A percentile compares a stretch with the other conserved stretches of the same genome.
Conservation (phyloP, 2,113 vertebrate species). For the Psammodynastes pulverulentus region DNA sequence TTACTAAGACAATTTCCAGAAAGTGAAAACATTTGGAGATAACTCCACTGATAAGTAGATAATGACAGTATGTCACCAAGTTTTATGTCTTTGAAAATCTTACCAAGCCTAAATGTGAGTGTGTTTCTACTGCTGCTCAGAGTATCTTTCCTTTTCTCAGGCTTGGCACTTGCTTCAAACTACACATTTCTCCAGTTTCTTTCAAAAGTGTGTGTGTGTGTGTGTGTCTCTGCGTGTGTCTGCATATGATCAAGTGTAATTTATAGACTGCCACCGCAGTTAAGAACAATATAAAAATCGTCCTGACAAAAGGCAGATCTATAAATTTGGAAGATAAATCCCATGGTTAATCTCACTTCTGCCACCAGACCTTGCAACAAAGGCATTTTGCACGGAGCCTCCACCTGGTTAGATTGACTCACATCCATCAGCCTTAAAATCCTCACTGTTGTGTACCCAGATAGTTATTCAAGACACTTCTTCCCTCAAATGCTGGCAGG, state of each 20-base stretch:
- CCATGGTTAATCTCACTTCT: neutral
- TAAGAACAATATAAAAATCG: neutral
- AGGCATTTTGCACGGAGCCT: neutral
- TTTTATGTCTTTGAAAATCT: constrained; percentile 6
- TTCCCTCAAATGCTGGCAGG: neutral
- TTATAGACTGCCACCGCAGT: neutral
- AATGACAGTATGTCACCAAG: neutral
- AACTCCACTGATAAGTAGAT: neutral
- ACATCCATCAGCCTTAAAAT: neutral
- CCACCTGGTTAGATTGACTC: neutral
- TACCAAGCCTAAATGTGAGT: neutral
- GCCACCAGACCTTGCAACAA: neutral
- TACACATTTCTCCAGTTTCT: neutral
- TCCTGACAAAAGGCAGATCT: neutral
- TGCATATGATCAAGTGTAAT: neutral
- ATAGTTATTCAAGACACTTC: neutral
- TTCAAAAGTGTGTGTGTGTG: fast-evolving
- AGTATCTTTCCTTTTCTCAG: neutral
- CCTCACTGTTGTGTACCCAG: neutral
- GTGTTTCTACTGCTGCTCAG: neutral
- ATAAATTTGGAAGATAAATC: neutral
- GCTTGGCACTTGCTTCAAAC: neutral
- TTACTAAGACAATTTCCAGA: neutral
- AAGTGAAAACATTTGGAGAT: neutral
- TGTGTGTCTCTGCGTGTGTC: neutral